phyloP scores from a whole-genome alignment of 2,888 invertebrate species.

The Prostheceraeus crozeri region DNA sequence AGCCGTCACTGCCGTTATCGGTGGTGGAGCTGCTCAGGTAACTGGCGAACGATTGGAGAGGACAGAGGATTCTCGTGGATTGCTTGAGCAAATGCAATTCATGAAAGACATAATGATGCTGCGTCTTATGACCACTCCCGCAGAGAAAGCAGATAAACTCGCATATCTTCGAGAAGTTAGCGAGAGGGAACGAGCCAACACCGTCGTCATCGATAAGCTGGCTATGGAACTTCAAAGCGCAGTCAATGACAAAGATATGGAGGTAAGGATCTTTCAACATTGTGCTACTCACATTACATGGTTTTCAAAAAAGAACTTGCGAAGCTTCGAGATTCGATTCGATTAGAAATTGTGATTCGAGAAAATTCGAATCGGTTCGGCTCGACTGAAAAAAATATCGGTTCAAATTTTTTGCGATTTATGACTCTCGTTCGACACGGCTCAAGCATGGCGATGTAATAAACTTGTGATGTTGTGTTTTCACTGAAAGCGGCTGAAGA shows the following conservation, averaged over 20 bases:
- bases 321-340: no score
- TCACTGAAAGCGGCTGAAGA: no score
- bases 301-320: no score
- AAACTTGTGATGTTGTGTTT: no score
- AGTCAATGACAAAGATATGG: constrained; percentile 53
- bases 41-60: no score
- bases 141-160: constrained; percentile 52
- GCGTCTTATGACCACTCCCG: constrained; percentile 53
- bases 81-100: constrained; percentile 34
- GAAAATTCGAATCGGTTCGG: no score
- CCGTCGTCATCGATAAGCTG: constrained; percentile 51
- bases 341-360: no score
- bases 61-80: constrained; percentile 31
- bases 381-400: no score
- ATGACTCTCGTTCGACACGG: no score
- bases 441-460: no score
- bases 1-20: constrained; percentile 47
- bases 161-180: constrained; percentile 51
- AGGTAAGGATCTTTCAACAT: constrained; percentile 47
- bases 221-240: constrained; percentile 51
- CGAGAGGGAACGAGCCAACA: constrained; percentile 50
- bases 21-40: no score
- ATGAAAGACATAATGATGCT: constrained; percentile 51
- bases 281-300: not conserved
- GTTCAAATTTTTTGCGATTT: no score